Evolutionary conservation across 2,888 invertebrate species (phyloP).

Genomic region (Pharmacophagus antenor): DNA sequence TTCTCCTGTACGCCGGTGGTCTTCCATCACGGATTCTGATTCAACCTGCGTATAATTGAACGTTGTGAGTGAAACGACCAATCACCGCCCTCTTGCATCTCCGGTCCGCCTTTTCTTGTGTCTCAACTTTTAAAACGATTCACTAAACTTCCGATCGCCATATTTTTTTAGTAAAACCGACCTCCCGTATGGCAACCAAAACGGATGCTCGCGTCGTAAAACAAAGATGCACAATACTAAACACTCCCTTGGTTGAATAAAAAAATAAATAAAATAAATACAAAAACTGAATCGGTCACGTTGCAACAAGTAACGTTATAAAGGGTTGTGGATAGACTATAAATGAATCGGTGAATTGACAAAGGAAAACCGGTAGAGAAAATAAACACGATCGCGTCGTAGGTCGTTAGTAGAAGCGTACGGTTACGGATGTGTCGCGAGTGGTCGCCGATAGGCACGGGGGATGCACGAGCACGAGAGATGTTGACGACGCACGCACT

Average conservation of each 20-base stretch:
- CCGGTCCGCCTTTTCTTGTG: slow-evolving; percentile 59
- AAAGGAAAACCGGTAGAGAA: slow-evolving; percentile 43
- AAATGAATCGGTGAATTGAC: slow-evolving; percentile 34
- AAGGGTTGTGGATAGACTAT: slow-evolving; percentile 78
- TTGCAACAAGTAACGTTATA: slow-evolving; percentile 59
- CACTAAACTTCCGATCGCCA: slow-evolving; percentile 46
- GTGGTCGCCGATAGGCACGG: slow-evolving; percentile 59
- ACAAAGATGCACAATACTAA: slow-evolving; percentile 78
- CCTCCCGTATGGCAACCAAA: slow-evolving; percentile 46
- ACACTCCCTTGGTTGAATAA: slow-evolving; percentile 59
- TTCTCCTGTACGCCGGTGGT: slow-evolving; percentile 31
- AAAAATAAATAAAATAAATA: slow-evolving; percentile 39
- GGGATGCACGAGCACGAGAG: slow-evolving; percentile 80
- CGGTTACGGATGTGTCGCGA: slow-evolving; percentile 61
- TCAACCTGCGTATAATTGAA: slow-evolving; percentile 79
- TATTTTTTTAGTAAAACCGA: slow-evolving; percentile 27
- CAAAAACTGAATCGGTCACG: slow-evolving; percentile 57
- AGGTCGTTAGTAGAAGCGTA: slow-evolving; percentile 76
- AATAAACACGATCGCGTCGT: slow-evolving; percentile 60
- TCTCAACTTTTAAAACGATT: slow-evolving; percentile 36
- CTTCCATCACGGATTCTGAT: slow-evolving; percentile 71
- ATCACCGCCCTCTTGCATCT: slow-evolving; percentile 71
- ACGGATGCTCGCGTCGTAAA: slow-evolving; percentile 60
- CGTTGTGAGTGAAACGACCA: slow-evolving; percentile 72
- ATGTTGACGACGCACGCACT: slow-evolving; percentile 42